Conservation (phyloP, 2,113 vertebrate genomes). For the Colaptes auratus region DNA sequence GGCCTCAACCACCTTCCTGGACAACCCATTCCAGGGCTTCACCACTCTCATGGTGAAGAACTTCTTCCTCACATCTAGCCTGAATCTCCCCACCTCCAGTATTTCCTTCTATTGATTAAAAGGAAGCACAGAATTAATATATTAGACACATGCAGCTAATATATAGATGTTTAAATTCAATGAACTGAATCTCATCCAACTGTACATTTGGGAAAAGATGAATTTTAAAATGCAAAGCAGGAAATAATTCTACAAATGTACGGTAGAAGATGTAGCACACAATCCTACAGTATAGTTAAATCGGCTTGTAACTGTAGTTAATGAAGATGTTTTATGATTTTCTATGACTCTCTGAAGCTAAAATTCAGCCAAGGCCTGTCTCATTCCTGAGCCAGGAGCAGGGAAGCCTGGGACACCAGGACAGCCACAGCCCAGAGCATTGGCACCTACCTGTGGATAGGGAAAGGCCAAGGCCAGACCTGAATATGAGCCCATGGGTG, state of each 20-base stretch:
- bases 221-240: not conserved
- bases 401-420: rapidly evolving
- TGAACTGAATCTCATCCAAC: not conserved
- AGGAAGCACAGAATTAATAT: not conserved
- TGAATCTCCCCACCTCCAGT: too few species aligned
- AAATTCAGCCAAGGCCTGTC: not conserved
- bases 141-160: not conserved
- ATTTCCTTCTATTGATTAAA: not conserved
- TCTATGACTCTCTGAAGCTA: not conserved
- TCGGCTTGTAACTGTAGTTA: not conserved
- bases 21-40: too few species aligned
- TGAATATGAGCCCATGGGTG: rapidly evolving
- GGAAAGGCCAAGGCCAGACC: rapidly evolving
- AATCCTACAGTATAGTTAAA: not conserved
- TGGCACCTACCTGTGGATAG: not conserved
- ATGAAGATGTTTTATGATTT: not conserved
- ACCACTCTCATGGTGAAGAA: too few species aligned
- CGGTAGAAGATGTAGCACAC: not conserved
- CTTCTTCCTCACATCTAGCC: too few species aligned
- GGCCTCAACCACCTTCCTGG: too few species aligned
- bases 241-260: not conserved
- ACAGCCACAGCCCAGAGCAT: rapidly evolving
- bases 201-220: not conserved
- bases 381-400: not conserved
- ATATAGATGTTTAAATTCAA: not conserved